Conservation (phyloP, 2,888 invertebrate genomes). For the Zhuqinia jingwanae region DNA sequence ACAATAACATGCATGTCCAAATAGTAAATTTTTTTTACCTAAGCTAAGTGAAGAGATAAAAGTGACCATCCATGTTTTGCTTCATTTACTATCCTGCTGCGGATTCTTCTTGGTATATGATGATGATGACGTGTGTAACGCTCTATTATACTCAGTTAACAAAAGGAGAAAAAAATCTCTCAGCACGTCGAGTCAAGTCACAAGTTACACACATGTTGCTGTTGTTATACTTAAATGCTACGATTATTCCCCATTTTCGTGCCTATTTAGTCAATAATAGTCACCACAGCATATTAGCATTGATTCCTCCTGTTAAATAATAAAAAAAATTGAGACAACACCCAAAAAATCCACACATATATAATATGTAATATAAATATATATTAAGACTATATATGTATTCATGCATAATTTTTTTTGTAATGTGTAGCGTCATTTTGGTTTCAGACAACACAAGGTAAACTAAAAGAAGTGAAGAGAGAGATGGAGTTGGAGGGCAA, state of each 20-base stretch:
- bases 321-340: slow-evolving; percentile 51
- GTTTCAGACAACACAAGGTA: not conserved
- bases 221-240: slow-evolving; percentile 27
- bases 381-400: no score
- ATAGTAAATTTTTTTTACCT: slow-evolving; percentile 16
- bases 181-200: not conserved
- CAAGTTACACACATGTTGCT: not conserved
- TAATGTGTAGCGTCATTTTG: no score
- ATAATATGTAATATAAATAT: no score
- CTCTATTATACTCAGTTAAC: no score
- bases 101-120: not conserved
- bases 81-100: slow-evolving; percentile 19
- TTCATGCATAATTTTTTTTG: no score
- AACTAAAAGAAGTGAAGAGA: not conserved
- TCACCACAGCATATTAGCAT: slow-evolving; percentile 20
- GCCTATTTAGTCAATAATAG: slow-evolving; percentile 22
- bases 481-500: slow-evolving; percentile 30
- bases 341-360: slow-evolving; percentile 56
- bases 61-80: slow-evolving; percentile 14
- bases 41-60: slow-evolving; percentile 8
- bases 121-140: no score
- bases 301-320: slow-evolving; percentile 27
- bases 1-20: slow-evolving; percentile 13
- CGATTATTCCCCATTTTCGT: slow-evolving; percentile 43
- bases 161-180: not conserved